A percentile compares a stretch with the other conserved stretches of the same genome.
phyloP scores from a whole-genome alignment of 1,140 invertebrate genomes.

The Penaeus indicus region DNA sequence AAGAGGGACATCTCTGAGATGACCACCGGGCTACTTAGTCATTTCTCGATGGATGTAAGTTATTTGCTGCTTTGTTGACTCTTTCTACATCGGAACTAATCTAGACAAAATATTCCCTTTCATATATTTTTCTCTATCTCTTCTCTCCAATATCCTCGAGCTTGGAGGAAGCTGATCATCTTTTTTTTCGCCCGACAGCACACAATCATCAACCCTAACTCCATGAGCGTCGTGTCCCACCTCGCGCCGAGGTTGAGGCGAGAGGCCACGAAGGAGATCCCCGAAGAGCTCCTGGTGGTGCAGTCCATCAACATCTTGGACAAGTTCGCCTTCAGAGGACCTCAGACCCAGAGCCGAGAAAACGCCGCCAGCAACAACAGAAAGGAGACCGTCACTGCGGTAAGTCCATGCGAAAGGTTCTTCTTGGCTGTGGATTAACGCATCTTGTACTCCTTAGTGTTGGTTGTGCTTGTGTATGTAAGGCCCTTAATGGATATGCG shows the following conservation, averaged over 20 bases:
- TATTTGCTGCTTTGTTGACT: too few species aligned
- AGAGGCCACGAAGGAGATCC: slow-evolving; percentile 50
- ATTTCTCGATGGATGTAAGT: slow-evolving; percentile 47
- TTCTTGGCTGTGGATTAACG: background rate
- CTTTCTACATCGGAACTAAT: too few species aligned
- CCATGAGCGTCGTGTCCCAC: background rate
- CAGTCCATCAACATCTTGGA: slow-evolving; percentile 93
- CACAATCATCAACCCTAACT: slow-evolving; percentile 8
- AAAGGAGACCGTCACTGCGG: slow-evolving; percentile 29
- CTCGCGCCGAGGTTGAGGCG: slow-evolving; percentile 33
- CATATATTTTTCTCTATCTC: too few species aligned
- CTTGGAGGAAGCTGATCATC: too few species aligned
- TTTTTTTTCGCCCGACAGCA: slow-evolving; percentile 22
- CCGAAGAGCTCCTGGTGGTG: slow-evolving; percentile 86
- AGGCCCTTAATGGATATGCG: too few species aligned
- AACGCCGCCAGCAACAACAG: slow-evolving; percentile 21
- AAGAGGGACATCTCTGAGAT: slow-evolving; percentile 64
- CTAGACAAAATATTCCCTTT: too few species aligned
- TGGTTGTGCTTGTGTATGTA: too few species aligned
- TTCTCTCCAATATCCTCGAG: too few species aligned
- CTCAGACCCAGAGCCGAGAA: slow-evolving; percentile 42
- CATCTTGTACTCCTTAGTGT: too few species aligned
- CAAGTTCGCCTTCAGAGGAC: slow-evolving; percentile 79
- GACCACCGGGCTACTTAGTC: background rate
- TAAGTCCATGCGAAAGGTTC: background rate